Evolutionary conservation across 2,888 invertebrate species (phyloP).

Genomic region (Cephus pulcher): DNA sequence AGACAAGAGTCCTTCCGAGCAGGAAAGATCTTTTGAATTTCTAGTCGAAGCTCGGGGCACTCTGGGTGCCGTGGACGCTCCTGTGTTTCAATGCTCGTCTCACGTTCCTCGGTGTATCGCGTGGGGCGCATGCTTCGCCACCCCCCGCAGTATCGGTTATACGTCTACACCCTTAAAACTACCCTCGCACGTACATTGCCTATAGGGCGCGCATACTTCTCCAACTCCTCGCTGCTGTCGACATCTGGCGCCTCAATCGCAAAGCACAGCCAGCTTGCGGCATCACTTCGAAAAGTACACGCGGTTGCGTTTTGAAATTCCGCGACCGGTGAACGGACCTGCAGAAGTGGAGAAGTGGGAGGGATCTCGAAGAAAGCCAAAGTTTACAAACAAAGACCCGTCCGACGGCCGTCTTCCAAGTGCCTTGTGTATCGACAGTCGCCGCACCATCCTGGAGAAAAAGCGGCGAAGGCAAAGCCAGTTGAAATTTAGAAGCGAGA

Average conservation of each 20-base stretch:
- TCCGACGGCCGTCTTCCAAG: no score
- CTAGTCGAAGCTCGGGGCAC: constrained; percentile 23
- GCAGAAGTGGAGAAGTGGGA: no score
- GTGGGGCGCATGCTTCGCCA: constrained; percentile 32
- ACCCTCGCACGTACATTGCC: constrained; percentile 16
- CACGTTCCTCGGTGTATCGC: constrained; percentile 19
- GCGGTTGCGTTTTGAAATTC: neutral
- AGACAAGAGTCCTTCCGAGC: no score
- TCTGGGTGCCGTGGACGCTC: constrained; percentile 25
- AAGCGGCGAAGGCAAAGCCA: no score
- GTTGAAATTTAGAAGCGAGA: no score
- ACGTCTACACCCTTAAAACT: constrained; percentile 26
- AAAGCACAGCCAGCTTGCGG: neutral
- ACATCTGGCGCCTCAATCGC: constrained; percentile 13
- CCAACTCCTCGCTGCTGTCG: neutral
- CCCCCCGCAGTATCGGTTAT: constrained; percentile 24
- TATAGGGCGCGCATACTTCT: constrained; percentile 8
- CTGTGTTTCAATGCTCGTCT: constrained; percentile 35
- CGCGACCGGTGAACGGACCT: no score
- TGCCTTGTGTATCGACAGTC: no score
- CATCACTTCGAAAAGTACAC: neutral
- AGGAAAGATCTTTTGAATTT: neutral
- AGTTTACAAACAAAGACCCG: no score
- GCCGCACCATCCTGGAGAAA: no score
- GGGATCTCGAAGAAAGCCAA: no score